phyloP scores from a whole-genome alignment of 2,888 invertebrate genomes.

The Ctena decussata region DNA sequence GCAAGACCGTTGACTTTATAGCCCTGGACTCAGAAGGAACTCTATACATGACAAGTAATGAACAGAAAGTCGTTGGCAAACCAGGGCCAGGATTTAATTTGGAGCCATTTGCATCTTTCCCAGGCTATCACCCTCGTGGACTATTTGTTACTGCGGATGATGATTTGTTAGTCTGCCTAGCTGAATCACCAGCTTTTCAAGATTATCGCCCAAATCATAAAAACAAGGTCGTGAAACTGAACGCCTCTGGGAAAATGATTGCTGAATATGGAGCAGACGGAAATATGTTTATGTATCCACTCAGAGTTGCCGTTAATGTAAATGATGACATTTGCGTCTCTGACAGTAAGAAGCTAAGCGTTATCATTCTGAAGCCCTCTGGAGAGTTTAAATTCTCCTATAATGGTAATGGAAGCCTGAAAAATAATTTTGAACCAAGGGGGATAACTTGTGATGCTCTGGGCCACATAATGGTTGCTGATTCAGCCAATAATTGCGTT shows the following conservation, averaged over 20 bases:
- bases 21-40: constrained; percentile 55
- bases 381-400: constrained; percentile 66
- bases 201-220: constrained; percentile 68
- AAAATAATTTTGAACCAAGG: constrained; percentile 64
- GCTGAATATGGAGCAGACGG: constrained; percentile 68
- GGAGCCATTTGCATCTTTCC: constrained; percentile 60
- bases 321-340: constrained; percentile 75
- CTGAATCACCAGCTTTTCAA: constrained; percentile 71
- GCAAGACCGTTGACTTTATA: constrained; percentile 68
- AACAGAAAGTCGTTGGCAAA: constrained; percentile 62
- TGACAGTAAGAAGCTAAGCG: constrained; percentile 66
- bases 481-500: constrained; percentile 64
- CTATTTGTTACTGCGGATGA: constrained; percentile 54
- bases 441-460: constrained; percentile 65
- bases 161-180: constrained; percentile 65
- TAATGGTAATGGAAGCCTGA: constrained; percentile 39
- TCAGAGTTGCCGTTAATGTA: constrained; percentile 75
- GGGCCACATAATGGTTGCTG: constrained; percentile 67
- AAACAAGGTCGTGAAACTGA: constrained; percentile 65
- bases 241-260: constrained; percentile 49
- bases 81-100: constrained; percentile 64
- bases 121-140: constrained; percentile 67
- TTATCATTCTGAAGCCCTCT: constrained; percentile 66
- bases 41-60: constrained; percentile 67
- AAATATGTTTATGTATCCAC: constrained; percentile 68